Conservation (phyloP, 2,113 vertebrate species). For the Hippocampus mohnikei region DNA sequence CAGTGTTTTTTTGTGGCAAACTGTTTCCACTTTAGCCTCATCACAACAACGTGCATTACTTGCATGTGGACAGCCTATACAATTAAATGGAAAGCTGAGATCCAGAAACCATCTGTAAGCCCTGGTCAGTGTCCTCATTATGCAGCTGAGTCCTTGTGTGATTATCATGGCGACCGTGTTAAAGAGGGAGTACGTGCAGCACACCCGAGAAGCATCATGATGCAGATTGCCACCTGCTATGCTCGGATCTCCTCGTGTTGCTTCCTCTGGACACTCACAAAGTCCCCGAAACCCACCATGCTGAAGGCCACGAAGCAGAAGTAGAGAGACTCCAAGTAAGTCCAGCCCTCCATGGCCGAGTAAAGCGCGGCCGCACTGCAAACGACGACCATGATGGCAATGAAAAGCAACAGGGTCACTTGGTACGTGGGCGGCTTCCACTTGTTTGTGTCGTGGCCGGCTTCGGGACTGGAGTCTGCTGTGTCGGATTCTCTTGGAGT, state of each 20-base stretch:
- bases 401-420: slow-evolving; percentile 51
- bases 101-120: slow-evolving; percentile 9
- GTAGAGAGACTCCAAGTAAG: slow-evolving; percentile 62
- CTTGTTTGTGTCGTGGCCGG: neutral
- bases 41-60: slow-evolving; percentile 28
- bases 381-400: slow-evolving; percentile 42
- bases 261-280: slow-evolving; percentile 62
- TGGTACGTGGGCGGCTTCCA: slow-evolving; percentile 59
- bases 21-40: slow-evolving; percentile 37
- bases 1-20: slow-evolving; percentile 13
- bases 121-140: slow-evolving; percentile 35
- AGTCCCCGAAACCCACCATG: slow-evolving; percentile 69
- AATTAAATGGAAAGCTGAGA: slow-evolving; percentile 7
- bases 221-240: slow-evolving; percentile 61
- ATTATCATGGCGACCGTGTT: slow-evolving; percentile 61
- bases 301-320: slow-evolving; percentile 70
- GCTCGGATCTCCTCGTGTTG: slow-evolving; percentile 27
- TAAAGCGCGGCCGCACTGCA: slow-evolving; percentile 59
- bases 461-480: neutral
- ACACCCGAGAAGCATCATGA: slow-evolving; percentile 65
- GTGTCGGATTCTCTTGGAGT: slow-evolving; percentile 14
- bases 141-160: slow-evolving; percentile 59
- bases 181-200: slow-evolving; percentile 65
- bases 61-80: neutral
- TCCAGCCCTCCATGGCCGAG: slow-evolving; percentile 62